Conservation (phyloP, 2,797 vertebrate species). For the Pelodytes ibericus region DNA sequence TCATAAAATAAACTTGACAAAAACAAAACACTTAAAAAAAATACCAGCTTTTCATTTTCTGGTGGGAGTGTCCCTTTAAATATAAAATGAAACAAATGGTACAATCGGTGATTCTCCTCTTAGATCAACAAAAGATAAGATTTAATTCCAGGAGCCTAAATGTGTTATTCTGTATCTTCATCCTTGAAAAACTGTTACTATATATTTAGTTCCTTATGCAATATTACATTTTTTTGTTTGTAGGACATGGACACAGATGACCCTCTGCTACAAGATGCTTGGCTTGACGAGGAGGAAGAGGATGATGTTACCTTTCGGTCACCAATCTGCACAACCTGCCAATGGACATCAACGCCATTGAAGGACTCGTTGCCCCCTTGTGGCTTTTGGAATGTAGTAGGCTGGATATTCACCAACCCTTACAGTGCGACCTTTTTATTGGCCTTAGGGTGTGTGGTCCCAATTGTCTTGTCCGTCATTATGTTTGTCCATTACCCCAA, state of each 20-base stretch:
- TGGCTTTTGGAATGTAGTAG: conserved; percentile 83
- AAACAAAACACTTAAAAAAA: no score
- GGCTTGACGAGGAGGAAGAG: conserved; percentile 79
- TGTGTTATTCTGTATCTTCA: no score
- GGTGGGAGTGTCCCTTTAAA: no score
- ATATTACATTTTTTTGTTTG: background rate
- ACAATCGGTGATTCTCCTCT: no score
- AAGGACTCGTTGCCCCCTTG: conserved; percentile 54
- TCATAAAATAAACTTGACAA: no score
- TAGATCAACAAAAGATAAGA: no score
- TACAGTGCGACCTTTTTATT: conserved; percentile 83
- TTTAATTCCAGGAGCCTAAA: no score
- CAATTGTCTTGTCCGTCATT: conserved; percentile 81
- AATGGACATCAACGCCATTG: conserved; percentile 62
- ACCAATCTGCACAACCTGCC: conserved; percentile 59
- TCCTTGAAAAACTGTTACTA: no score
- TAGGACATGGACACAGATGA: conserved; percentile 69
- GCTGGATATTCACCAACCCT: conserved; percentile 88
- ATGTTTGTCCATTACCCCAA: conserved; percentile 94
- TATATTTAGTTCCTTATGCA: background rate
- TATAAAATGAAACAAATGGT: no score
- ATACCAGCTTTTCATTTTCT: no score
- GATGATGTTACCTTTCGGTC: conserved; percentile 66
- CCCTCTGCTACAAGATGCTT: conserved; percentile 82
- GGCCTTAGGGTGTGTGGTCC: conserved; percentile 83